Base-by-base conservation (phyloP, 1,140 invertebrate species). In the Monomorium pharaonis region DNA sequence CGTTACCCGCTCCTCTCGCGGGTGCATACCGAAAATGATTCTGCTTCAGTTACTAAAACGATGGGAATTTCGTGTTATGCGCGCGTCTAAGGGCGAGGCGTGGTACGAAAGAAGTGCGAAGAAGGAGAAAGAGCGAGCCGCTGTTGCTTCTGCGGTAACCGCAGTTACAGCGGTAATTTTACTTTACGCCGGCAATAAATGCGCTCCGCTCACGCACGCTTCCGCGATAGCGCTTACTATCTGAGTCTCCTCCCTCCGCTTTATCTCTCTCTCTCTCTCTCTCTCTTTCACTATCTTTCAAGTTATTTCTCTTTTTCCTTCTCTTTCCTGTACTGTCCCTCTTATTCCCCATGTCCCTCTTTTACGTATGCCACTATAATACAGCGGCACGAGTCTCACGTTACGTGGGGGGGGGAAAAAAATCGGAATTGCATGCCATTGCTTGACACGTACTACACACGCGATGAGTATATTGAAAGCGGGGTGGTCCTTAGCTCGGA, bases 181-280 rank as follows among this genome's bases (percentile, higher is more conserved):
- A 91, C 90, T 93, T 93, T 92, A 93, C 91, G 88, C 86, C 85
- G 54, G 92, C 90, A 92, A 93, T 93, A 94, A 94, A 93, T 92
- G 93, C 89, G 90, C 91, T 90, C 90, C 90, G 88, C 86, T 91
- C 92, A 92, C 91, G 91, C 92, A 92, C 90, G 90, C 91, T 93
- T 92, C 91, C 92, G 91, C 90, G 88, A 91, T 92, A 85, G 58
- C 47, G n/a, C 62, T 51, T 27, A 18, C 69, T 51, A 51, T 86
- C 47, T 18, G 21, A 30, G 60, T 84, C 33, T 42, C 30, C 6
- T 10, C 37, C 9, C 1, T 18, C 47, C 56, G 16, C 12, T 70
- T 74, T 58, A 2, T 18, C 49, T 60, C 6, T 56, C 51, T 49
- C 58, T 62, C 30, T 14, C 51, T 67, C 42, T 14, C 33, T 49